These are phyloP conservation scores for Phenacoccus solenopsis DNA, from an alignment of 1,140 invertebrate genomes.

Conservation along the genomic window DNA sequence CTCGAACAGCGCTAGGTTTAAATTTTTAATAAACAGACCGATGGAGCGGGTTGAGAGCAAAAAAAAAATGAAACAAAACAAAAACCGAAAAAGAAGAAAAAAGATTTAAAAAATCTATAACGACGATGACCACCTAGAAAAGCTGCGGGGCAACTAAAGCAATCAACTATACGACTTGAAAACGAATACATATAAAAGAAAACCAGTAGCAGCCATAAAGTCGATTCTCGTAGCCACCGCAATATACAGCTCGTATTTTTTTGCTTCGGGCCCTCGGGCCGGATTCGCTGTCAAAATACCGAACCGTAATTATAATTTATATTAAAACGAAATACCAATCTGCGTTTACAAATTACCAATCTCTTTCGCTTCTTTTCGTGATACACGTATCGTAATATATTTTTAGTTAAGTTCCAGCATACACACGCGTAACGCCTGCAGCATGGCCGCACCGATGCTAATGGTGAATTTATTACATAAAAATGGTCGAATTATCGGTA, in stretches of 20 bases:
- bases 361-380: background rate
- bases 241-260: background rate
- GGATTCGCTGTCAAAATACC: slow-evolving; percentile 1
- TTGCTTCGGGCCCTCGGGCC: background rate
- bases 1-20: too few relatives aligned
- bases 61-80: too few relatives aligned
- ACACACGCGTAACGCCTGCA: background rate
- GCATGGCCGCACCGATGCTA: background rate
- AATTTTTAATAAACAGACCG: too few relatives aligned
- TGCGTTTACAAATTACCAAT: background rate
- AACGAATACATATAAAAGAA: background rate
- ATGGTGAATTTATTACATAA: background rate
- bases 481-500: background rate
- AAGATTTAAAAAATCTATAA: background rate
- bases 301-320: background rate
- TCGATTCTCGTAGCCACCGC: background rate
- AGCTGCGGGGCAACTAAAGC: background rate
- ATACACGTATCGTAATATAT: background rate
- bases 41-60: too few relatives aligned
- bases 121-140: background rate
- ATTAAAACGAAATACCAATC: slow-evolving; percentile 2
- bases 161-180: background rate
- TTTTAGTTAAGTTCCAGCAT: background rate
- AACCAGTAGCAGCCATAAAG: slow-evolving; percentile 1
- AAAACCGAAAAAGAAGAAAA: too few relatives aligned